Base-by-base conservation (phyloP, 2,888 invertebrate genomes). In the Chaetogeoica ovagalla region DNA sequence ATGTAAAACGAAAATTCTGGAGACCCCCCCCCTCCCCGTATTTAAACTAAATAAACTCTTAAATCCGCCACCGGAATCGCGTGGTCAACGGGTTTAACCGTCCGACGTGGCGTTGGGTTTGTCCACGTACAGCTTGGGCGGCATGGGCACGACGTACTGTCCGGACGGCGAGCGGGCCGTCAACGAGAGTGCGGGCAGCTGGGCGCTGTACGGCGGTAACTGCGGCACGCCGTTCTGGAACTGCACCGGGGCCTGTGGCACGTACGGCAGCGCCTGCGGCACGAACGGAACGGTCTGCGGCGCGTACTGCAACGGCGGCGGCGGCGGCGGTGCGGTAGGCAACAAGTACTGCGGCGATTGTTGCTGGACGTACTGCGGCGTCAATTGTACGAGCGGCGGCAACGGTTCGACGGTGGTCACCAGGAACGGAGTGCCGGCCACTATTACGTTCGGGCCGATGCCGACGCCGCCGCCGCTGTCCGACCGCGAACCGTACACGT, bases 81-180 rank as follows among this genome's bases (percentile, higher is more conserved):
- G 2, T 6, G 43, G 43, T 11, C 43, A 7, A 11, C 43, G 9
- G 13, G n/a, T n/a, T 43, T 23, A 62, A 15, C 73, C n/a, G 19
- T 57, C 57, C 43, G 75, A 15, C n/a, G 76, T 71, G 11, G 23
- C 65, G 39, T 74, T 69, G 11, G 82, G 82, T 52, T 82, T 82
- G 69, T 84, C 84, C 71, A 83, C 83, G 76, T 83, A 84, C 17
- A 84, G 82, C 77, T 82, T 83, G 37, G 82, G 81, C 17, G 84
- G 84, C 81, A 83, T 83, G 7, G 84, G 84, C 62, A 84, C 82
- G 37, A 83, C 83, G 81, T 84, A 84, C 63, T 68, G 83, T 69
- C 57, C 82, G 60, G 79, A 83, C 81, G 77, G 77, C 70, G 83
- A 83, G 39, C 83, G 83, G 76, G 83, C 84, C 68, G 83, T 79